Conservation (phyloP, 1,140 invertebrate genomes). For the Melanaphis sacchari region DNA sequence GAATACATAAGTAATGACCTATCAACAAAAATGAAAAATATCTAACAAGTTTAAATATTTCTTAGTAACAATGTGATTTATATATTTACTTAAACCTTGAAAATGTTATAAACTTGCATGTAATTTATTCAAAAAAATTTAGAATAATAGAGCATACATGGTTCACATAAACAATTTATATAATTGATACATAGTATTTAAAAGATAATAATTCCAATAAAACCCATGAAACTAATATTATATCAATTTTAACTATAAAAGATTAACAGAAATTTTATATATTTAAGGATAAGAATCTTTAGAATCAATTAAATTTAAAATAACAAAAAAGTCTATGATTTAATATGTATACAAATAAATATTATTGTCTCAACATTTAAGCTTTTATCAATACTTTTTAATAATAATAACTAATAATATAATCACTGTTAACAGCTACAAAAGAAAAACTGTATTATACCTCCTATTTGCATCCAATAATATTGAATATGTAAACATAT, state of each 20-base stretch:
- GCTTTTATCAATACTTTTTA: too few relatives aligned
- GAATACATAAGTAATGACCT: neutral
- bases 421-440: too few relatives aligned
- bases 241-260: neutral
- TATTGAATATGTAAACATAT: too few relatives aligned
- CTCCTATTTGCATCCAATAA: too few relatives aligned
- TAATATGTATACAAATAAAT: too few relatives aligned
- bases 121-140: neutral
- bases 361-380: too few relatives aligned
- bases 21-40: neutral
- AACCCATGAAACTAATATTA: neutral
- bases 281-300: neutral
- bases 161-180: too few relatives aligned
- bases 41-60: neutral
- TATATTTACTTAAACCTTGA: neutral
- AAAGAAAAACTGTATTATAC: too few relatives aligned
- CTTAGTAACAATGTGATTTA: neutral
- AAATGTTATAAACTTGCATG: neutral
- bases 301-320: neutral
- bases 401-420: too few relatives aligned
- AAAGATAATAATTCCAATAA: neutral
- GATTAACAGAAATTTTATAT: neutral
- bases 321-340: neutral
- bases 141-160: neutral
- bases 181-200: neutral